Base-by-base conservation (phyloP, 2,888 invertebrate genomes). In the Scaptomyza tumidula region DNA sequence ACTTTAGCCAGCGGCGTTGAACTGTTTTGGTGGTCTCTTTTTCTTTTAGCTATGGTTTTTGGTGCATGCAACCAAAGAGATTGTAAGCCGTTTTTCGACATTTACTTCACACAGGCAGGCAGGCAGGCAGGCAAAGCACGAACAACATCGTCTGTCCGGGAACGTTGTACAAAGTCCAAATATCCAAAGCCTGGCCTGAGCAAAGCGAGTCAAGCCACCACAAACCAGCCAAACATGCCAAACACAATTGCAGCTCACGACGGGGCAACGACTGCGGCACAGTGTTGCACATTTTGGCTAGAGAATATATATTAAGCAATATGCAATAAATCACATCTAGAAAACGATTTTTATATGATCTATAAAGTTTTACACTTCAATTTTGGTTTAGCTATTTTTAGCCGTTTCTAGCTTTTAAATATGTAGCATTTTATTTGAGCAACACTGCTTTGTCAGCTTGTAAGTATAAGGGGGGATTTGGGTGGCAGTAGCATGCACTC, bases 211-310 rank as follows among this genome's bases (percentile, higher is more conserved):
- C 54, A 59, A 55, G 76, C 72, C 66, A 46, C 72, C 66, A 46
- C 84, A 86, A 81, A 86, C 86, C 81, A 87, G 86, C 87, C 79
- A 85, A 83, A 84, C 86, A 70, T 67, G 85, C 84, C 84, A 83
- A 83, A 83, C 87, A 83, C 87, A 83, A 87, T 83, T 83, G 85
- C 80, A 67, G 64, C 77, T 72, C 72, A 67, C 73, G 77, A 76
- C 77, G 66, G 68, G 64, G 71, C 63, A 68, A 67, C 71, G 61
- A 70, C 79, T 58, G 59, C 44, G n/a, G 24, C 6, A 27, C 39
- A 39, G 27, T 27, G 52, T 37, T 39, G 39, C 24, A 3, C 52
- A 27, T 27, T 24, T 52, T 37, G 14, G 24, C n/a, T n/a, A 48
- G 7, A 14, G n/a, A n/a, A n/a, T n/a, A 7, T 6, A 16, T 48